Evolutionary conservation across 1,140 invertebrate species (phyloP).

Genomic region (Bacillus rossius): DNA sequence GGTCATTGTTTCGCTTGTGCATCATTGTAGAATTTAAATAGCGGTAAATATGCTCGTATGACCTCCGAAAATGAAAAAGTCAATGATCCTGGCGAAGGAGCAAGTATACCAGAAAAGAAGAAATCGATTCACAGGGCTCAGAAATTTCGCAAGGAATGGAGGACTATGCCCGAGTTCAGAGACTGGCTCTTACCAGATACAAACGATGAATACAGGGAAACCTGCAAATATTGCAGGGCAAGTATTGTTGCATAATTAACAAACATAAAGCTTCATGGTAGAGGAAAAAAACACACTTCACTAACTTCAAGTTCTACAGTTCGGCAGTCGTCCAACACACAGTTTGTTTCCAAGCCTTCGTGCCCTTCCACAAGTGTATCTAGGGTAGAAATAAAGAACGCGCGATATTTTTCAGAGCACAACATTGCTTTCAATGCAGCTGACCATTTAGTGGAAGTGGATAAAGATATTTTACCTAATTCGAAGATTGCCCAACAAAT

Average conservation of each 20-base stretch:
- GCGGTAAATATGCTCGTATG: too few species aligned
- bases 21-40: too few species aligned
- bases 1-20: too few species aligned
- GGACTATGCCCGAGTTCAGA: background rate
- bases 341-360: background rate
- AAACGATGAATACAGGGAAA: conserved; percentile 16
- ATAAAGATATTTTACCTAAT: conserved; percentile 16
- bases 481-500: conserved; percentile 15
- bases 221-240: conserved; percentile 13
- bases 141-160: background rate
- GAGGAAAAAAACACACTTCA: conserved; percentile 2
- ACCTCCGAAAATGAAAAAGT: too few species aligned
- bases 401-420: conserved; percentile 19
- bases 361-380: background rate
- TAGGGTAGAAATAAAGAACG: conserved; percentile 15
- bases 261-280: conserved; percentile 17
- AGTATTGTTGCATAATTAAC: conserved; percentile 17
- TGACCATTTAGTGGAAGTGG: conserved; percentile 18
- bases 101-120: too few species aligned
- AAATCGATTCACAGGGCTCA: background rate
- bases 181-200: conserved; percentile 15
- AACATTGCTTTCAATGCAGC: conserved; percentile 18
- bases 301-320: background rate
- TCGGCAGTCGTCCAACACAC: background rate
- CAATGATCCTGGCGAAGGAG: too few species aligned